Evolutionary conservation across 2,113 vertebrate species (phyloP).

Genomic region (Bungarus multicinctus): DNA sequence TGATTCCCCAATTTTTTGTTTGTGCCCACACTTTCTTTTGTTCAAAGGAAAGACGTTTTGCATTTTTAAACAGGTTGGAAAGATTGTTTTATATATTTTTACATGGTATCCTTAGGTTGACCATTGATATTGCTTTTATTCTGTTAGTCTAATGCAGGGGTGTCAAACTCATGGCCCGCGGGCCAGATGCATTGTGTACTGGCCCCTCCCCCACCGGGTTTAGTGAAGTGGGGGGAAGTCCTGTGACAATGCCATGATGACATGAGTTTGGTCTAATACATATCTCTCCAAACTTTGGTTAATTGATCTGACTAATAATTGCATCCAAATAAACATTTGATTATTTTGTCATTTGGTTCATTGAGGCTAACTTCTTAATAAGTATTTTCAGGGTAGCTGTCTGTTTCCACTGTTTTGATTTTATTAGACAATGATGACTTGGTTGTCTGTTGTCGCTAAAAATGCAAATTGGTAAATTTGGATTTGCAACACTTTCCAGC

Average conservation of each 20-base stretch:
- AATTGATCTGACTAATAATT: neutral
- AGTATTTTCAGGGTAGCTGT: neutral
- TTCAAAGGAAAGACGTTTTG: neutral
- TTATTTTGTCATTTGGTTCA: neutral
- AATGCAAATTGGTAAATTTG: neutral
- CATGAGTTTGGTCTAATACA: neutral
- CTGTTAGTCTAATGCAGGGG: neutral
- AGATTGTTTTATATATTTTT: neutral
- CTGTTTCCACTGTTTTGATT: neutral
- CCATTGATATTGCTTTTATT: neutral
- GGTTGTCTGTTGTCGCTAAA: neutral
- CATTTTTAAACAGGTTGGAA: neutral
- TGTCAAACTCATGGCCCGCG: too few species aligned
- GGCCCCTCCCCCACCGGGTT: too few species aligned
- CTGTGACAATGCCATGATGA: too few species aligned
- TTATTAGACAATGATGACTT: neutral
- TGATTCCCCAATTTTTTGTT: neutral
- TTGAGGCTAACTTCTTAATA: neutral
- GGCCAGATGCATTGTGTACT: too few species aligned
- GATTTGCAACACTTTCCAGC: neutral
- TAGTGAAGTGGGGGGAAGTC: too few species aligned
- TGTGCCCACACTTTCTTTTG: neutral
- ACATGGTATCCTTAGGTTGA: neutral
- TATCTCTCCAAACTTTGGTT: neutral
- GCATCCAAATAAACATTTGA: neutral